Percentiles rank a stretch among this genome's conserved stretches.
Evolutionary conservation across 2,888 invertebrate genomes (phyloP).

Genomic region (Erebia ligea): DNA sequence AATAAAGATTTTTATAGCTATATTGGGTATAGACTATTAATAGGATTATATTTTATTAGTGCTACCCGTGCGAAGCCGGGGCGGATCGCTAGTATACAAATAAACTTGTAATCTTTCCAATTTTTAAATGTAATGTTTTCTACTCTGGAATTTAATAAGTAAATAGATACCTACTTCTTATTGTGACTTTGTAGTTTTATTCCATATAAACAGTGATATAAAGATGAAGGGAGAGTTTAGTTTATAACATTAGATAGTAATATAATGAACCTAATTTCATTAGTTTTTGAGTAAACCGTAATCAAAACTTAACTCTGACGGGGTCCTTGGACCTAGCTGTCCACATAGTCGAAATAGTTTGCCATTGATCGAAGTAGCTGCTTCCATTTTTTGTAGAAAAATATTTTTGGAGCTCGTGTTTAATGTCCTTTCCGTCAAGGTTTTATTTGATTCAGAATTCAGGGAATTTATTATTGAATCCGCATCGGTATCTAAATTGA

Average conservation of each 20-base stretch:
- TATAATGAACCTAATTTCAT: not conserved
- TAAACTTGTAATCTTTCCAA: not conserved
- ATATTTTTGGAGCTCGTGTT: slow-evolving; percentile 67
- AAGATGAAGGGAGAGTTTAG: too few species aligned
- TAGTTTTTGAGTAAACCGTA: slow-evolving; percentile 24
- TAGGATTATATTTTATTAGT: too few species aligned
- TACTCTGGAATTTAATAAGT: not conserved
- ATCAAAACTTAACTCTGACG: slow-evolving; percentile 63
- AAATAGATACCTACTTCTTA: slow-evolving; percentile 14
- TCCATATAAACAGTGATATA: slow-evolving; percentile 1
- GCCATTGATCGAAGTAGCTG: slow-evolving; percentile 69
- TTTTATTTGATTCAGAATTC: slow-evolving; percentile 69
- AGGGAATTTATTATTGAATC: slow-evolving; percentile 73
- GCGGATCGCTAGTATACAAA: too few species aligned
- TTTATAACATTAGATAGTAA: too few species aligned
- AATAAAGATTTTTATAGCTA: too few species aligned
- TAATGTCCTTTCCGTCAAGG: slow-evolving; percentile 68
- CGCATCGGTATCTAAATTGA: slow-evolving; percentile 64
- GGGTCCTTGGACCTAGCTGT: slow-evolving; percentile 58
- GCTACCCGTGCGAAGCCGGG: too few species aligned
- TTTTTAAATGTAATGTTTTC: slow-evolving; percentile 4
- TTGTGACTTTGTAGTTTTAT: slow-evolving; percentile 18
- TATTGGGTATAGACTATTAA: too few species aligned
- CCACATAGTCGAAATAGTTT: slow-evolving; percentile 69
- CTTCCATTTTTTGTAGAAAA: slow-evolving; percentile 76